phyloP scores from a whole-genome alignment of 2,113 vertebrate genomes.

The Aegypius monachus region DNA sequence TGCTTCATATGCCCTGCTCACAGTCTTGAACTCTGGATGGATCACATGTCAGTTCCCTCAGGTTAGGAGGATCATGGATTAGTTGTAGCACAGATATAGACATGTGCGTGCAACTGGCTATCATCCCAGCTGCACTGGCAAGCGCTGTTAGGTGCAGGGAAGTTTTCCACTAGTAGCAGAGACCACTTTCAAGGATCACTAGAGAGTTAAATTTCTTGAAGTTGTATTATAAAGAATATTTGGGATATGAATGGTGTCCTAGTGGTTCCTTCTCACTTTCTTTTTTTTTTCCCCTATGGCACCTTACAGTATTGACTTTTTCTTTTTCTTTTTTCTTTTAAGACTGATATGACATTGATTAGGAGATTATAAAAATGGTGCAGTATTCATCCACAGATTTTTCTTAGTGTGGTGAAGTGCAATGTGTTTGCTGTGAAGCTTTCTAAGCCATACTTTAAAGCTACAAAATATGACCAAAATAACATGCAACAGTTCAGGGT shows the following conservation, averaged over 20 bases:
- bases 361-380: background rate
- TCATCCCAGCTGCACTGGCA: background rate
- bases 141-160: background rate
- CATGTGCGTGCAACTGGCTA: background rate
- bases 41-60: background rate
- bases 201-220: background rate
- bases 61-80: background rate
- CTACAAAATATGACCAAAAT: background rate
- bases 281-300: rapidly evolving
- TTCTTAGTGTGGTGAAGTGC: background rate
- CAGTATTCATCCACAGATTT: background rate
- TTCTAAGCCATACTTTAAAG: background rate
- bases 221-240: background rate
- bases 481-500: background rate
- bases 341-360: background rate
- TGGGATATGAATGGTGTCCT: background rate
- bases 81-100: background rate
- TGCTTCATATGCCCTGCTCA: background rate
- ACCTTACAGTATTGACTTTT: background rate
- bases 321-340: background rate
- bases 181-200: background rate
- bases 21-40: background rate
- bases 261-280: background rate
- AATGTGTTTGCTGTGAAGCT: background rate
- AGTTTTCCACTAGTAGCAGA: background rate